phyloP scores from a whole-genome alignment of 2,797 vertebrate genomes.

The Microhierax caerulescens region DNA sequence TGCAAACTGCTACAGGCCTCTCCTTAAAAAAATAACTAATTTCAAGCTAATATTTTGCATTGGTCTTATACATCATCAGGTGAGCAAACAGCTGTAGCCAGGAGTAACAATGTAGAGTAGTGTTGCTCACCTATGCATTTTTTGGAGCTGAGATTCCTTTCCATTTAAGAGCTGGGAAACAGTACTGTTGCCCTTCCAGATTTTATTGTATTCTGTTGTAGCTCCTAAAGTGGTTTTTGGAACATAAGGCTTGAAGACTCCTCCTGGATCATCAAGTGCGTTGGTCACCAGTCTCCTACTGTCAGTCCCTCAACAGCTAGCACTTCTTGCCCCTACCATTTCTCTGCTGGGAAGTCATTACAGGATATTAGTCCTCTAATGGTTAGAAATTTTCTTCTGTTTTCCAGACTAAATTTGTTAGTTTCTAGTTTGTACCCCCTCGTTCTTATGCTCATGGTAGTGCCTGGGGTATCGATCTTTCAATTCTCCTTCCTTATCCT shows the following conservation, averaged over 20 bases:
- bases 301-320: not conserved
- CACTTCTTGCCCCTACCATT: not conserved
- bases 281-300: not conserved
- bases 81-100: not conserved
- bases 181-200: not conserved
- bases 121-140: not conserved
- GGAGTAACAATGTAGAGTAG: not conserved
- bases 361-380: not conserved
- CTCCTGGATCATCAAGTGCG: not conserved
- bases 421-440: not conserved
- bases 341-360: not conserved
- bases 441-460: not conserved
- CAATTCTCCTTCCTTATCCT: not conserved
- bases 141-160: not conserved
- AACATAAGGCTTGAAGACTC: not conserved
- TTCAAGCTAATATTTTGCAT: not conserved
- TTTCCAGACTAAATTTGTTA: not conserved
- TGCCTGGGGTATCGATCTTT: not conserved
- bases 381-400: not conserved
- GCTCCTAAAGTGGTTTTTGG: not conserved
- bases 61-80: fast-evolving
- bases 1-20: not conserved
- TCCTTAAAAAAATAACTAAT: not conserved
- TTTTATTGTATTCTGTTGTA: not conserved
- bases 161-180: not conserved